Evolutionary conservation across 2,797 vertebrate genomes (phyloP), one percentile per base, ranked within the genome.

Genomic region (Semotilus atromaculatus): DNA sequence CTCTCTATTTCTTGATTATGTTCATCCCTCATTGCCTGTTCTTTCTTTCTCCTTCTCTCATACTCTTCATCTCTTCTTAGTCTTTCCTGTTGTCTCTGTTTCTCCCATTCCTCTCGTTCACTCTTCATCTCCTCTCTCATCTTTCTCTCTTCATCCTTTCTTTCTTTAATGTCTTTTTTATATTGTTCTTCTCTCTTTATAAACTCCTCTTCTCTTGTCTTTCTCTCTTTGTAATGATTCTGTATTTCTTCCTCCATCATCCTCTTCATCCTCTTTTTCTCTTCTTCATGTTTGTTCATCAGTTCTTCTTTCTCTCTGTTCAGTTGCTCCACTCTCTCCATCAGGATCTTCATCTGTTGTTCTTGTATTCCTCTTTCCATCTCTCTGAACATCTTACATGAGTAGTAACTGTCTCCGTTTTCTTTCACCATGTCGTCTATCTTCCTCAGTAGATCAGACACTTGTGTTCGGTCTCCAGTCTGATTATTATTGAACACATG

Each of bases 281-380:
- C 71, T 21, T 48, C 26, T 31, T 73, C 0, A 0, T 43, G 68
- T 45, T 5, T 18, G 0, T 18, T 45, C 23, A 18, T 9, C 0
- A 71, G 13, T 53, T 74, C 45, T 13, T 13, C 4, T 21, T 0
- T 73, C 3, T 73, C 45, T 18, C 3, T 45, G 0, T 5, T 29
- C 14, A 71, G 3, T 45, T 71, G 1, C 0, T 26, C 13, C 14
- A 72, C 14, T 45, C 0, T 5, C 0, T 72, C 40, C 0, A 0
- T 34, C 71, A 0, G 18, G 0, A 74, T 53, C 1, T 0, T 74
- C 71, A 0, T 7, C 0, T 74, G 1, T 51, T 74, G 0, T 5
- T 68, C 19, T 23, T 68, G 66, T 38, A 21, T 6, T 21, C 3
- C 0, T 74, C 29, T 73, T 9, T 73, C 71, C 43, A 34, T 34